These are phyloP conservation scores for Muscicapa comitata DNA, from an alignment of 2,797 vertebrate species.

Conservation along the genomic window DNA sequence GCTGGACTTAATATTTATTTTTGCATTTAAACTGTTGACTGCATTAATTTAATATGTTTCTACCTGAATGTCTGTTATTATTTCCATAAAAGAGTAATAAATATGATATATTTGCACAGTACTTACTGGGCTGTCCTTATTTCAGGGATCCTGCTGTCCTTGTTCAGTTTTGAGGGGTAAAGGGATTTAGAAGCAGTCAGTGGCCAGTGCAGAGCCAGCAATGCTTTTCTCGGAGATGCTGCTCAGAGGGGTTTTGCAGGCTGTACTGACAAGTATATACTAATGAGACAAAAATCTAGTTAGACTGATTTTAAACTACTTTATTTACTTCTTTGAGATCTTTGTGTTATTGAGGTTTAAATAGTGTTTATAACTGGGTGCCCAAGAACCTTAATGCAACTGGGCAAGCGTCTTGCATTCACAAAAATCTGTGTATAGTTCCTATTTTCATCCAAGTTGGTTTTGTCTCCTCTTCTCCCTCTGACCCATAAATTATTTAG, in stretches of 20 bases:
- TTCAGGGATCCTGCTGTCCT: not conserved
- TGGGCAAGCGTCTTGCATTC: not conserved
- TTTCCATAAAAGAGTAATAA: conserved; percentile 78
- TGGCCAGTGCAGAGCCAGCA: not conserved
- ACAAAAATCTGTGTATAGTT: rapidly evolving
- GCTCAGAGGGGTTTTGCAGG: not conserved
- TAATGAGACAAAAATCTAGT: not conserved
- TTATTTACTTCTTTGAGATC: not conserved
- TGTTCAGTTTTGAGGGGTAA: not conserved
- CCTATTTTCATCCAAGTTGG: not conserved
- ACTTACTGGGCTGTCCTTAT: not conserved
- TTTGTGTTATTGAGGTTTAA: not conserved
- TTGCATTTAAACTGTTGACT: conserved; percentile 75
- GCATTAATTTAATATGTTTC: conserved; percentile 80
- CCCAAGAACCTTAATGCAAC: not conserved
- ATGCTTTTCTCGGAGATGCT: not conserved
- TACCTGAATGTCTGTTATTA: conserved; percentile 74
- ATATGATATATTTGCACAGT: conserved; percentile 78
- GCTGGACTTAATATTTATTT: conserved; percentile 81
- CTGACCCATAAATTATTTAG: not conserved
- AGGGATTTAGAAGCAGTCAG: rapidly evolving
- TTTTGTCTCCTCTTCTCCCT: not conserved
- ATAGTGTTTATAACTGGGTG: not conserved
- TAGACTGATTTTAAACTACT: not conserved
- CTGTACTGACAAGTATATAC: not conserved